Conservation (phyloP, 1,140 invertebrate species). For the Drosophila cardini region DNA sequence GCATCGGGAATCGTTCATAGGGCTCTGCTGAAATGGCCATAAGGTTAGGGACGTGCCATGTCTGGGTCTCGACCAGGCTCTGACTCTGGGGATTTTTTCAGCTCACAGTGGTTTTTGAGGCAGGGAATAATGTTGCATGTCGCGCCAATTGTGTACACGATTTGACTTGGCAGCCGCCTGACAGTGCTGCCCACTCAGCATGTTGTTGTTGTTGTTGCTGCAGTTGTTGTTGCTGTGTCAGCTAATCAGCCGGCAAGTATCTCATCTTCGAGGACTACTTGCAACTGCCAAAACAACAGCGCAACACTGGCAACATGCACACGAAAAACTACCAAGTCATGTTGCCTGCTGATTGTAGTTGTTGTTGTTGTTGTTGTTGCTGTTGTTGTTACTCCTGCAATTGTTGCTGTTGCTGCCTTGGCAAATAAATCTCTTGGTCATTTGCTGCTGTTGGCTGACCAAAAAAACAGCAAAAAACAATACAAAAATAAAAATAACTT, state of each 20-base stretch:
- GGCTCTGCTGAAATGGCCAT: slow-evolving; percentile 19
- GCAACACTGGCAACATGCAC: slow-evolving; percentile 71
- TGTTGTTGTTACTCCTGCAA: slow-evolving; percentile 38
- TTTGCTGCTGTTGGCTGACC: slow-evolving; percentile 61
- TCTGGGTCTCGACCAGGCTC: slow-evolving; percentile 14
- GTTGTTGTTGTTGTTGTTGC: slow-evolving; percentile 36
- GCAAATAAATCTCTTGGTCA: slow-evolving; percentile 75
- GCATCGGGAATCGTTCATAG: slow-evolving; percentile 32
- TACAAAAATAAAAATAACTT: slow-evolving; percentile 44
- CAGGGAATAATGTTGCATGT: slow-evolving; percentile 81
- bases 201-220: slow-evolving; percentile 49
- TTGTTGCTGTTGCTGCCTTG: slow-evolving; percentile 52
- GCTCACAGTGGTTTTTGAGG: slow-evolving; percentile 25
- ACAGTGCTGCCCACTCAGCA: slow-evolving; percentile 77
- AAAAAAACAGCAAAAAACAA: slow-evolving; percentile 44
- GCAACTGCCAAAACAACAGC: slow-evolving; percentile 80
- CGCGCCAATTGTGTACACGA: slow-evolving; percentile 84
- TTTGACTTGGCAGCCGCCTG: slow-evolving; percentile 82
- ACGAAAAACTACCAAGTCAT: slow-evolving; percentile 83
- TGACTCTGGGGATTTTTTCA: slow-evolving; percentile 19
- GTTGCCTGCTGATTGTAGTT: slow-evolving; percentile 58
- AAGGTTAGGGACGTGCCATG: slow-evolving; percentile 32
- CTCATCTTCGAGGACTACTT: slow-evolving; percentile 84
- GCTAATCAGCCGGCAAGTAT: slow-evolving; percentile 84
- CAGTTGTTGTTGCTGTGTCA: slow-evolving; percentile 69